Percentiles rank a stretch among this genome's conserved stretches.
phyloP scores from a whole-genome alignment of 2,888 invertebrate species.

The Cheilosia variabilis region DNA sequence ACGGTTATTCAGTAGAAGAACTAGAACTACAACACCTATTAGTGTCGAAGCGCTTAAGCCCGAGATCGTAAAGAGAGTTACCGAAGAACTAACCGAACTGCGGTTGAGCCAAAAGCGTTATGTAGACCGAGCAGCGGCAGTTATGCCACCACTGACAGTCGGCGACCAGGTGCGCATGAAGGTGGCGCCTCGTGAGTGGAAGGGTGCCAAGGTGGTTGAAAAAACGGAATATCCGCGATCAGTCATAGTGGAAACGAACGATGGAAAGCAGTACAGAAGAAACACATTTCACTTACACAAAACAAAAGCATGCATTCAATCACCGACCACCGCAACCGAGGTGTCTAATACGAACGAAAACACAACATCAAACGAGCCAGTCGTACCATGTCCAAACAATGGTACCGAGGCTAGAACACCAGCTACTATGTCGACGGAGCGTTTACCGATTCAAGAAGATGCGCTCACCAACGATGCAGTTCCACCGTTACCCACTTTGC shows the following conservation, averaged over 20 bases:
- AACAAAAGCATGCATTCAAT: slow-evolving; percentile 1
- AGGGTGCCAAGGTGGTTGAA: slow-evolving; percentile 36
- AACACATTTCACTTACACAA: not conserved
- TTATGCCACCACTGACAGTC: slow-evolving; percentile 15
- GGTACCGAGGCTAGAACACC: not conserved
- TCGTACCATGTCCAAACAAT: not conserved
- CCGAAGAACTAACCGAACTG: slow-evolving; percentile 25
- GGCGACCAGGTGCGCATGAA: slow-evolving; percentile 46
- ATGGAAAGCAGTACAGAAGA: slow-evolving; percentile 17
- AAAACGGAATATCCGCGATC: slow-evolving; percentile 55
- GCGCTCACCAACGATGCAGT: not conserved
- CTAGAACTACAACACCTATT: not conserved
- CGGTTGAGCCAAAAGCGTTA: slow-evolving; percentile 53
- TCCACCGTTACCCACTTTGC: not conserved
- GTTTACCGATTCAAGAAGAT: not conserved
- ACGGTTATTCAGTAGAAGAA: slow-evolving; percentile 3
- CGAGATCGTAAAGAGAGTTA: slow-evolving; percentile 14
- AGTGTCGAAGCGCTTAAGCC: not conserved
- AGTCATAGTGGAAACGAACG: slow-evolving; percentile 47
- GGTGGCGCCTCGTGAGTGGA: slow-evolving; percentile 49
- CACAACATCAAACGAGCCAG: not conserved
- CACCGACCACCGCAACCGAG: not conserved
- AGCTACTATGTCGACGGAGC: not conserved
- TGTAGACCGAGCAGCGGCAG: slow-evolving; percentile 27
- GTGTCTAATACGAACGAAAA: not conserved